Evolutionary conservation across 2,797 vertebrate species (phyloP), one percentile per base, ranked within the genome.

Genomic region (Cryptoprocta ferox): DNA sequence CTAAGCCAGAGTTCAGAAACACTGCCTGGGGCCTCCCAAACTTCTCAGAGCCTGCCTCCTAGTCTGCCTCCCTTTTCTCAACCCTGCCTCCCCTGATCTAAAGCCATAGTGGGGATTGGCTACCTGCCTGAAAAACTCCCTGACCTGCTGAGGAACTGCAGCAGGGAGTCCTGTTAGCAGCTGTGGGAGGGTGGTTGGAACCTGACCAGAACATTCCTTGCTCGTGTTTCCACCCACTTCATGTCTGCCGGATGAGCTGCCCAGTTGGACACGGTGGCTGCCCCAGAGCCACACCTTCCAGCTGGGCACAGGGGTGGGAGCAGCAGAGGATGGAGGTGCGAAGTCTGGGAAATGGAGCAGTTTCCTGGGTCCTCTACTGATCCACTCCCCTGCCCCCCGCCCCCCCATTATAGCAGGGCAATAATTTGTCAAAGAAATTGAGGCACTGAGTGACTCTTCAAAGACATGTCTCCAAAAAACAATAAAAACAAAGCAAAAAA

Each of bases 151-250:
- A 37, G 89, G 84, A 97, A 42, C 73, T 71, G 93, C 37, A 32
- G 86, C 56, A 30, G 80, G 80, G 87, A 95, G 73, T 83, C 96
- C 95, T 95, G 86, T 97, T 45, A 96, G 96, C 93, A 84, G 95
- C 76, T 97, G 70, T 30, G 42, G 91, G 76, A 97, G 88, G 65
- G 66, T 96, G 97, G 61, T 53, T 97, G 94, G 97, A 97, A 78
- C 53, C 94, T 18, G 71, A 95, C 86, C 96, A 97, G 94, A 88
- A 71, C 96, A 59, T 93, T 98, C 95, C 91, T 65, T 13, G 12
- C 35, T 82, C 24, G 28, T 89, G 91, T 97, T 97, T 97, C 94
- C 87, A 26, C 65, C 18, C 80, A 73, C 73, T 97, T 85, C 18
- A 59, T 94, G 89, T 50, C 70, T 95, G 94, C 21, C 1, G 30